Percentiles rank a stretch among this genome's conserved stretches.
Conservation (phyloP, 2,797 vertebrate genomes). For the Typhlichthys subterraneus region DNA sequence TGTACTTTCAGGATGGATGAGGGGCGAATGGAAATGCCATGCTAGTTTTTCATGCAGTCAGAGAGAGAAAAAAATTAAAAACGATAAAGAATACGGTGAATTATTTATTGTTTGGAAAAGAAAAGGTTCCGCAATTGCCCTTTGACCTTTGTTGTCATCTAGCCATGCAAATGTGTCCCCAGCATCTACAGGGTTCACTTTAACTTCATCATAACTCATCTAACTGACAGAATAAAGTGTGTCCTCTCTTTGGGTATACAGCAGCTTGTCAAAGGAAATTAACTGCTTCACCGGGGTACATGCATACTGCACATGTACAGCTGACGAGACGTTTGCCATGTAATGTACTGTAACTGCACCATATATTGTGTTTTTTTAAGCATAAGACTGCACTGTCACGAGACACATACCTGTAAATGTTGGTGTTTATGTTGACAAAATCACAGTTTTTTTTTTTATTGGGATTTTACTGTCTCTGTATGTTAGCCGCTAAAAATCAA, state of each 20-base stretch:
- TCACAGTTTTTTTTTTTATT: too few species aligned
- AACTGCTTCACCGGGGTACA: not conserved
- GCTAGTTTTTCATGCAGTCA: not conserved
- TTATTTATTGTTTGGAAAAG: not conserved
- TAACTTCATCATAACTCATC: not conserved
- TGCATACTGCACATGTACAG: constrained; percentile 29
- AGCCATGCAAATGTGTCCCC: not conserved
- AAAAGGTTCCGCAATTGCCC: not conserved
- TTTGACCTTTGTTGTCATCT: not conserved
- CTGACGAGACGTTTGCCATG: constrained; percentile 22
- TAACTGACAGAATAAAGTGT: not conserved
- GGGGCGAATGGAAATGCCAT: not conserved
- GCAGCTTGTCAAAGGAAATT: not conserved
- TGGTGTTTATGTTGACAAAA: too few species aligned
- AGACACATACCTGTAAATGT: too few species aligned
- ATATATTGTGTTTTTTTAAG: too few species aligned
- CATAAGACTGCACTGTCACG: too few species aligned
- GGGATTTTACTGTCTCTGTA: too few species aligned
- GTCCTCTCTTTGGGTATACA: not conserved
- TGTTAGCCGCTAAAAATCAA: too few species aligned
- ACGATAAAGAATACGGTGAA: not conserved
- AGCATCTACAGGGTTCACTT: not conserved
- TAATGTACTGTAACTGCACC: constrained; percentile 1
- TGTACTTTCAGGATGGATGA: not conserved
- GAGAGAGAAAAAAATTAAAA: not conserved